Conservation (phyloP, 1,140 invertebrate species). For the Drosophila sp. region DNA sequence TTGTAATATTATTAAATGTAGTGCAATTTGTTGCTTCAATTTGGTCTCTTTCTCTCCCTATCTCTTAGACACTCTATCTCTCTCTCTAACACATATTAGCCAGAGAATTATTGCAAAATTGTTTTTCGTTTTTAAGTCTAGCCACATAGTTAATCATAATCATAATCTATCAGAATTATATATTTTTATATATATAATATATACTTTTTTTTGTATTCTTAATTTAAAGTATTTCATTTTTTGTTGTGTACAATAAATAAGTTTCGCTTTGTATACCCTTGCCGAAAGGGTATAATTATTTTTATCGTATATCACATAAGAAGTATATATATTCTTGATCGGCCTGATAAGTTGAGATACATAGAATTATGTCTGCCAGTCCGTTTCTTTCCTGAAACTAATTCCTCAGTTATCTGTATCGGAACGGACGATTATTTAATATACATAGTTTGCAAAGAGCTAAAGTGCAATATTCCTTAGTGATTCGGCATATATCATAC, state of each 20-base stretch:
- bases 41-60: constrained; percentile 7
- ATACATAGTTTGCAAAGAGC: too few species aligned
- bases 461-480: too few species aligned
- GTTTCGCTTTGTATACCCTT: not conserved
- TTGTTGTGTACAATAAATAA: constrained; percentile 51
- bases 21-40: constrained; percentile 71
- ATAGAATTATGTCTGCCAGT: too few species aligned
- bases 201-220: constrained; percentile 18
- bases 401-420: too few species aligned
- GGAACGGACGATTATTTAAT: too few species aligned
- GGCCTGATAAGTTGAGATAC: too few species aligned
- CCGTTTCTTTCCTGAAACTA: too few species aligned
- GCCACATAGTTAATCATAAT: not conserved
- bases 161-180: constrained; percentile 17
- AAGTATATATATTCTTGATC: not conserved
- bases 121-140: constrained; percentile 7
- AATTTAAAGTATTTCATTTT: constrained; percentile 24
- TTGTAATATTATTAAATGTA: constrained; percentile 60
- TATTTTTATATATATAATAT: constrained; percentile 31
- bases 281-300: not conserved
- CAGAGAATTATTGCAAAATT: constrained; percentile 3
- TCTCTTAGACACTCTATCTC: not conserved
- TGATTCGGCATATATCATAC: too few species aligned
- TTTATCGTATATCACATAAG: not conserved
- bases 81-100: constrained; percentile 1